phyloP scores from a whole-genome alignment of 2,113 vertebrate species.

The Mormoops blainvillei region DNA sequence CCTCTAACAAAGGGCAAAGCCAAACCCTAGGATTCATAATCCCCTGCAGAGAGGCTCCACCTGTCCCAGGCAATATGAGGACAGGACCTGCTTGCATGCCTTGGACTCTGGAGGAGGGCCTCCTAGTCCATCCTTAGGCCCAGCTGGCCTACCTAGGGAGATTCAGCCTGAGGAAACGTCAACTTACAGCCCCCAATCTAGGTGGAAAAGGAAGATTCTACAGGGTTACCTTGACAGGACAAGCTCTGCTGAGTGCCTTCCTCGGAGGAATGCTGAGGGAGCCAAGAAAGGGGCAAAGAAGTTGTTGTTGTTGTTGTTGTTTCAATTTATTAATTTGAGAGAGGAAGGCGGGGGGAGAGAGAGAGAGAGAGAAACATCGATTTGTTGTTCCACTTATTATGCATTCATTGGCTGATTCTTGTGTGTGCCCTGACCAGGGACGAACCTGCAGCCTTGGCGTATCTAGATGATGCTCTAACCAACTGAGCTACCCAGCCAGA shows the following conservation, averaged over 20 bases:
- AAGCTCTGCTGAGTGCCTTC: not conserved
- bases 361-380: too few species aligned
- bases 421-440: too few species aligned
- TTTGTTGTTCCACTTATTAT: too few species aligned
- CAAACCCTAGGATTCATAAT: not conserved
- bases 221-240: not conserved
- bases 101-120: not conserved
- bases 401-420: too few species aligned
- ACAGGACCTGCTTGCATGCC: not conserved
- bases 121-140: not conserved
- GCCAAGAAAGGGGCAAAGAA: not conserved
- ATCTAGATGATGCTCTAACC: too few species aligned
- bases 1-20: not conserved
- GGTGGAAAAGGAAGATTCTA: not conserved
- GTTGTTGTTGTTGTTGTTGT: too few species aligned
- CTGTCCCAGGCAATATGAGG: not conserved
- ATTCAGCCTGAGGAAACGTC: not conserved
- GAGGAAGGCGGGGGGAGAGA: too few species aligned
- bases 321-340: too few species aligned
- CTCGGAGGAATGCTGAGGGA: not conserved
- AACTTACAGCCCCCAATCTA: not conserved
- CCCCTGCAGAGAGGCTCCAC: not conserved
- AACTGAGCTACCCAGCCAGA: too few species aligned
- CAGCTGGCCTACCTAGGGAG: not conserved
- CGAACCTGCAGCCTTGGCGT: too few species aligned